These are phyloP conservation scores for Tretioscincus oriximinensis DNA, from an alignment of 2,113 vertebrate species.

Conservation along the genomic window DNA sequence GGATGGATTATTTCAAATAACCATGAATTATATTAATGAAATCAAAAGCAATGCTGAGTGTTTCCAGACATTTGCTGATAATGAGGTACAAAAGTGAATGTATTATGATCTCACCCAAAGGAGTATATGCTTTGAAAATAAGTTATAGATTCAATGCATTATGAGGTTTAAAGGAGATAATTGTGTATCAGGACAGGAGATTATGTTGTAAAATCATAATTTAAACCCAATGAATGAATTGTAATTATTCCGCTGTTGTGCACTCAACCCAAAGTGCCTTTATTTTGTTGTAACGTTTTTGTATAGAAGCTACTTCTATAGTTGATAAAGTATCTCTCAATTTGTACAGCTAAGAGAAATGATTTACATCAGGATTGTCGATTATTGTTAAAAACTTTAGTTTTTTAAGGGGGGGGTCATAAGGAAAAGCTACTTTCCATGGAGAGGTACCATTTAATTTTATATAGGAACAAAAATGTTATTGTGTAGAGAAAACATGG, in stretches of 20 bases:
- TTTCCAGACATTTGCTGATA: constrained; percentile 19
- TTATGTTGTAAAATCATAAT: neutral
- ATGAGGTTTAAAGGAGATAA: neutral
- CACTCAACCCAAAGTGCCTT: neutral
- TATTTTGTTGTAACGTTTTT: neutral
- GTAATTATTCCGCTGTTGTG: neutral
- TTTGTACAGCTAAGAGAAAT: neutral
- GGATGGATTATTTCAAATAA: constrained; percentile 42
- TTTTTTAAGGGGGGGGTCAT: neutral
- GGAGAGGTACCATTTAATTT: neutral
- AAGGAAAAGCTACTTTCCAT: neutral
- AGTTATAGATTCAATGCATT: neutral
- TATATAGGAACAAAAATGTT: neutral
- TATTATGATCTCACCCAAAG: neutral
- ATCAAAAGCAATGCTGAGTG: constrained; percentile 15
- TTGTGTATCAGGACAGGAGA: neutral
- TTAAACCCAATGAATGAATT: neutral
- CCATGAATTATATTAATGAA: neutral
- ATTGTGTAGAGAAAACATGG: neutral
- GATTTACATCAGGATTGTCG: neutral
- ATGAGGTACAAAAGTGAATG: neutral
- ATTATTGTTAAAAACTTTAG: constrained; percentile 7
- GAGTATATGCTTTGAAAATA: no score
- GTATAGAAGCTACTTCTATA: neutral
- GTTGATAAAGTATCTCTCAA: neutral